These are phyloP conservation scores for Nephrotoma flavescens DNA, from an alignment of 2,888 invertebrate genomes.

Conservation along the genomic window DNA sequence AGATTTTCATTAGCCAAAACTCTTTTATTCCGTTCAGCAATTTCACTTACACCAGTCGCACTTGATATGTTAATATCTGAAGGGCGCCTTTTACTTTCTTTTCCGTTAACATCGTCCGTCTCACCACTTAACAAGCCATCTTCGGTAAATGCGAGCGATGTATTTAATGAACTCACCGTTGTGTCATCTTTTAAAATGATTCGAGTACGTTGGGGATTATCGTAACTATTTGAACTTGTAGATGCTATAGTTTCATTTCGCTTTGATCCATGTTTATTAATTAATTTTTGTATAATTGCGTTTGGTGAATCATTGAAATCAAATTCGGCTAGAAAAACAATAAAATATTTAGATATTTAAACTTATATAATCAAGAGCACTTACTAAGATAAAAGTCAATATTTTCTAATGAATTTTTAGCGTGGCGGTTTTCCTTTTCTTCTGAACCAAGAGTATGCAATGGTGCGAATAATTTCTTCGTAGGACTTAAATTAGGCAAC, in stretches of 20 bases:
- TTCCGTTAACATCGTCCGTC: not conserved
- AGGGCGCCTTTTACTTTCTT: not conserved
- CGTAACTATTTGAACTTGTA: not conserved
- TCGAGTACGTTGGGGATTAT: not conserved
- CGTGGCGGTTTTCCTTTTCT: not conserved
- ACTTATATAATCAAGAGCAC: not conserved
- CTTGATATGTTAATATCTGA: not conserved
- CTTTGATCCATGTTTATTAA: not conserved
- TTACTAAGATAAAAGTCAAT: not conserved
- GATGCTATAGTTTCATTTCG: not conserved
- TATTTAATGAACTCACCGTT: not conserved
- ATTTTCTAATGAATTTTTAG: not conserved
- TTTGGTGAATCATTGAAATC: not conserved
- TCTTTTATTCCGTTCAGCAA: not conserved
- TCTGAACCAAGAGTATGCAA: slow-evolving; percentile 14
- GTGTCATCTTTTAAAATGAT: not conserved
- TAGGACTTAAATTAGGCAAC: slow-evolving; percentile 17
- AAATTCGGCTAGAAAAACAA: not conserved
- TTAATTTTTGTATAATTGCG: not conserved
- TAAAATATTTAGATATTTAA: not conserved
- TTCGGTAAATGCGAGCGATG: not conserved
- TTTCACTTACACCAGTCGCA: not conserved
- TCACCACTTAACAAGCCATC: not conserved
- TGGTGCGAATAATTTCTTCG: slow-evolving; percentile 15
- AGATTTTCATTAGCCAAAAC: not conserved